Evolutionary conservation across 2,888 invertebrate species (phyloP), one percentile per base, ranked within the genome.

Genomic region (Netelia fuscicornis): DNA sequence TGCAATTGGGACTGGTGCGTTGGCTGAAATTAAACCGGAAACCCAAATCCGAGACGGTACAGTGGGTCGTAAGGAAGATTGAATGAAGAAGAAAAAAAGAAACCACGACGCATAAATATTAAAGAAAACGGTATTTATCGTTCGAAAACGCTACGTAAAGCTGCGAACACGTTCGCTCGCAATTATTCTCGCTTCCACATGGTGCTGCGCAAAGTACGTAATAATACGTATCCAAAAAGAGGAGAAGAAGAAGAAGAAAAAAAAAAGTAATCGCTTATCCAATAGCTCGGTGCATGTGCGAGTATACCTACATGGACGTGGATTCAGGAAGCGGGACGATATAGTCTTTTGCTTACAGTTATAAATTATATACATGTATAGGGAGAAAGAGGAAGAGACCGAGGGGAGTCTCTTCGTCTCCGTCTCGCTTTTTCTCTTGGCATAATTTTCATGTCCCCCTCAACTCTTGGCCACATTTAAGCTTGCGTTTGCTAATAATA

Each of bases 251-350:
- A 17, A 17, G 3, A 30, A 3, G 3, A 30, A 30, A 30, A 30
- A 30, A 30, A 30, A 30, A 44, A 37, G 64, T 58, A 67, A 76
- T 76, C 42, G 67, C 44, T 60, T 48, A 58, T 30, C 23, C 77
- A 58, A 67, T 77, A 58, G 56, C 44, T 44, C 56, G 13, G 58
- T 17, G 17, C 56, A 58, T 60, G 52, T 62, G n/a, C 60, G 60
- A 72, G n/a, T 52, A 44, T 17, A 17, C 60, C 30, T 23, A 11
- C 48, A 17, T 13, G 30, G 23, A 25, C 17, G 64, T 62, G 68
- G 72, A 80, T 84, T 71, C 70, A 80, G 71, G 76, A 76, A 80
- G 76, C 80, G 84, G 44, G 52, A 81, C 76, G 71, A 67, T 76
- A 25, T 65, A 30, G 75, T 65, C 71, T 54, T 58, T 54, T 58